Evolutionary conservation across 2,113 vertebrate genomes (phyloP), one percentile per base, ranked within the genome.

Genomic region (Nycticorax nycticorax): DNA sequence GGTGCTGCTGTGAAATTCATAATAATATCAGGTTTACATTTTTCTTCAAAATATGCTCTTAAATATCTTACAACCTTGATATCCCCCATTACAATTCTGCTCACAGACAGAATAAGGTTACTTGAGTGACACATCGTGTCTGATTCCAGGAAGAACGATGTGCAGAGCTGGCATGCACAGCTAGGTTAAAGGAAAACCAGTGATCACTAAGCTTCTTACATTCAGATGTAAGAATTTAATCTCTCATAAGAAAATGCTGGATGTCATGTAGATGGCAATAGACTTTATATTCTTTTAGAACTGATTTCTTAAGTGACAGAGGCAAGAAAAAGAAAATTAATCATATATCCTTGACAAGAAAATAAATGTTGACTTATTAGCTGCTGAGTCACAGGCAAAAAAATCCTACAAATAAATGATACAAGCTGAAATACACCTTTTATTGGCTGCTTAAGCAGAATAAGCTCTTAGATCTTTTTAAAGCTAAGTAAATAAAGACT

Each of bases 81-180:
- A 73, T 75, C 15, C 41, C 33, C 47, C 62, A 37, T 66, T 64
- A 73, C 69, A 82, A 73, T 72, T 72, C 73, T 57, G 56, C 69
- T 93, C 48, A 72, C 35, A 76, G 86, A 53, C 69, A 85, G 88
- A 95, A 92, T 82, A 92, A 93, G 53, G 83, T 91, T 22, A n/a
- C 50, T 52, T 26, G 68, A 64, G 73, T 76, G 80, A 50, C 76
- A 76, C 11, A 84, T 64, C 39, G 8, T 20, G 43, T 52, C 80
- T 87, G 71, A 72, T 53, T 89, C 53, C 80, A 72, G 83, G 39
- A 77, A 74, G 59, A 86, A 67, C 2, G 5, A 68, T 21, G 69
- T n/a, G 43, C 43, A 67, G 62, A 75, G 77, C 33, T 87, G 33
- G 23, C 2, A 1, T 28, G 39, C 3, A 2, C 64, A 75, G 85